A percentile compares a stretch with the other conserved stretches of the same genome.
Conservation (phyloP, 1,140 invertebrate species). For the Calliphora vicina region DNA sequence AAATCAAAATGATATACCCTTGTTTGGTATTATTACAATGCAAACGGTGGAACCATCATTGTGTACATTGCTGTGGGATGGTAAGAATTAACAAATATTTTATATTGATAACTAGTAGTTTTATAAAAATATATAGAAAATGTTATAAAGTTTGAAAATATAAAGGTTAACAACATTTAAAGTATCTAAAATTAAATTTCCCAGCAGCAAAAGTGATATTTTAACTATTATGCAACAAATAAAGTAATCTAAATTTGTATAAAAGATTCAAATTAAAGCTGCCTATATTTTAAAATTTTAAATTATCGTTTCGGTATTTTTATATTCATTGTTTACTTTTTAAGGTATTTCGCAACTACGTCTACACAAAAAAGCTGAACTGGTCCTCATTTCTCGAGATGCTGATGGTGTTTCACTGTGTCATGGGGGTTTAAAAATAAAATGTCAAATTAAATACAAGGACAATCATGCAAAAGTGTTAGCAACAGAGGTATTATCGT, state of each 20-base stretch:
- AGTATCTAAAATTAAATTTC: too few species aligned
- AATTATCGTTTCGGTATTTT: background rate
- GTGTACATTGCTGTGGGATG: slow-evolving; percentile 67
- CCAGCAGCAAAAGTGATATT: too few species aligned
- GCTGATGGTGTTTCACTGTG: slow-evolving; percentile 65
- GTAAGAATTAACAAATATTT: slow-evolving; percentile 49
- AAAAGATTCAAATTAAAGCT: too few species aligned
- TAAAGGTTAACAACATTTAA: too few species aligned
- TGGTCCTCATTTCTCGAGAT: slow-evolving; percentile 66
- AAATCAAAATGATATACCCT: slow-evolving; percentile 60
- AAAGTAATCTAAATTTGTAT: background rate
- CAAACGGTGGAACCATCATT: slow-evolving; percentile 68
- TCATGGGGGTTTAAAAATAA: slow-evolving; percentile 66
- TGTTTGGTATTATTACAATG: slow-evolving; percentile 67
- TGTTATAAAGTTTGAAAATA: too few species aligned
- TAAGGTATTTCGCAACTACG: slow-evolving; percentile 57
- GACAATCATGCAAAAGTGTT: slow-evolving; percentile 58
- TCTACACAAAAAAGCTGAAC: slow-evolving; percentile 64
- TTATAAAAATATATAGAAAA: too few species aligned
- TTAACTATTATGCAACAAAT: too few species aligned
- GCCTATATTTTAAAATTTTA: background rate
- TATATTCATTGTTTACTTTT: slow-evolving; percentile 12
- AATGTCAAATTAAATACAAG: slow-evolving; percentile 63
- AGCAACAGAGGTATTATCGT: slow-evolving; percentile 58
- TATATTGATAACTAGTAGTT: background rate